phyloP scores from a whole-genome alignment of 2,797 vertebrate species.

The Hydrolagus colliei region DNA sequence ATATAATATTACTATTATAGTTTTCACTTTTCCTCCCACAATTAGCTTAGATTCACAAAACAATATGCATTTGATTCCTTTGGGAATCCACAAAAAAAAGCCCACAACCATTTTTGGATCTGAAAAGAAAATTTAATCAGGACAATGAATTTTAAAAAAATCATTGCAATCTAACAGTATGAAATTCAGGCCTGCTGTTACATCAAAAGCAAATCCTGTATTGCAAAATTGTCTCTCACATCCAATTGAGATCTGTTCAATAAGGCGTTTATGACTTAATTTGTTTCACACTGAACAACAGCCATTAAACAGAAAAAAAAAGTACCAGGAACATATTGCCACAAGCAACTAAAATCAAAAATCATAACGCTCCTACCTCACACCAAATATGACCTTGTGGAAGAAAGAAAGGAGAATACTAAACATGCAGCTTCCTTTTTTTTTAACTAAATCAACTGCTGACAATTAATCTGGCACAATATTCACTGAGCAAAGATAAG shows the following conservation, averaged over 20 bases:
- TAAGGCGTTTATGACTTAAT: not conserved
- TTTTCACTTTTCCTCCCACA: not conserved
- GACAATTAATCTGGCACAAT: not conserved
- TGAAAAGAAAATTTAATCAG: constrained; percentile 5
- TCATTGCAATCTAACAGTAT: not conserved
- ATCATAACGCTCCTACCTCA: not conserved
- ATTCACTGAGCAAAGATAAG: not conserved
- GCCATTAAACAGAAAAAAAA: not conserved
- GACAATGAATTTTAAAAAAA: too few relatives aligned
- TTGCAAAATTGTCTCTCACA: not conserved
- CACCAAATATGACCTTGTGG: not conserved
- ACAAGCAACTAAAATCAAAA: not conserved
- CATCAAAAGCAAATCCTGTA: not conserved
- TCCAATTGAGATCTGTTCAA: not conserved
- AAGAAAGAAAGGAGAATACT: not conserved
- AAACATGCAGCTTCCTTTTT: not conserved
- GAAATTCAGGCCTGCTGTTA: not conserved
- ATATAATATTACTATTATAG: too few relatives aligned
- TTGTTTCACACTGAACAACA: not conserved
- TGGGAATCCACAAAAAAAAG: not conserved
- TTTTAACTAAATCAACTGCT: not conserved
- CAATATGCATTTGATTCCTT: not conserved
- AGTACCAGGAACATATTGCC: not conserved
- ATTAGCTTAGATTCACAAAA: constrained; percentile 1
- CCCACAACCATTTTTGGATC: not conserved